phyloP scores from a whole-genome alignment of 2,797 vertebrate genomes.

The Tauraco hartlaubi region DNA sequence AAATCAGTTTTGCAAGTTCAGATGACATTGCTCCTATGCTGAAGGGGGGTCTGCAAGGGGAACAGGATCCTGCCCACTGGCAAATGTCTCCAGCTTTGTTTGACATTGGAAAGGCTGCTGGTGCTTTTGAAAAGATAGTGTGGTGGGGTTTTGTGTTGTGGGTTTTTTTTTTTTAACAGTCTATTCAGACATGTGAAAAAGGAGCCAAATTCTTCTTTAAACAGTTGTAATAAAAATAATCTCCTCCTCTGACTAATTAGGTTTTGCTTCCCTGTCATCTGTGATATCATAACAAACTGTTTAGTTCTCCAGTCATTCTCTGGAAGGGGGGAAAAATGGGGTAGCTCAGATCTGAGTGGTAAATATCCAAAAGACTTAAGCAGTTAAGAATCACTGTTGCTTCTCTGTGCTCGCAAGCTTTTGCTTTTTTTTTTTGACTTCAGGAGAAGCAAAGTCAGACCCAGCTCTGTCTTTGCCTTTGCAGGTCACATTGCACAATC shows the following conservation, averaged over 20 bases:
- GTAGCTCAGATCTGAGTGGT: neutral
- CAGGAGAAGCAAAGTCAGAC: neutral
- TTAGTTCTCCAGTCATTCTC: neutral
- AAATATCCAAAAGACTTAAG: conserved; percentile 10
- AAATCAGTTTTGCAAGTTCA: neutral
- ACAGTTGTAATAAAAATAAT: conserved; percentile 15
- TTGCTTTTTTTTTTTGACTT: neutral
- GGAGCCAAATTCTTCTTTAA: conserved; percentile 6
- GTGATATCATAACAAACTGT: conserved; percentile 20
- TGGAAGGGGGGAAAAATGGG: neutral
- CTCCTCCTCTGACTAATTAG: conserved; percentile 17
- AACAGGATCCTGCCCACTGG: neutral
- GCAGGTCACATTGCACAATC: neutral
- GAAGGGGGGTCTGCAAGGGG: neutral
- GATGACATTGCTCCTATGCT: neutral
- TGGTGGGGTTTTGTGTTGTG: neutral
- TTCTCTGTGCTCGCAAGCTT: neutral
- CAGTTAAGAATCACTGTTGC: neutral
- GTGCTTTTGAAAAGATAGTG: neutral
- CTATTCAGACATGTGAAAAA: neutral
- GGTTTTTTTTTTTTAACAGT: neutral
- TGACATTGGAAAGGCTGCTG: neutral
- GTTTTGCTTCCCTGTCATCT: conserved; percentile 30
- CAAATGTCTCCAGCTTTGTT: neutral
- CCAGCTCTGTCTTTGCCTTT: neutral